These are phyloP conservation scores for Drosophila malerkotliana DNA, from an alignment of 1,140 invertebrate species.

Conservation along the genomic window DNA sequence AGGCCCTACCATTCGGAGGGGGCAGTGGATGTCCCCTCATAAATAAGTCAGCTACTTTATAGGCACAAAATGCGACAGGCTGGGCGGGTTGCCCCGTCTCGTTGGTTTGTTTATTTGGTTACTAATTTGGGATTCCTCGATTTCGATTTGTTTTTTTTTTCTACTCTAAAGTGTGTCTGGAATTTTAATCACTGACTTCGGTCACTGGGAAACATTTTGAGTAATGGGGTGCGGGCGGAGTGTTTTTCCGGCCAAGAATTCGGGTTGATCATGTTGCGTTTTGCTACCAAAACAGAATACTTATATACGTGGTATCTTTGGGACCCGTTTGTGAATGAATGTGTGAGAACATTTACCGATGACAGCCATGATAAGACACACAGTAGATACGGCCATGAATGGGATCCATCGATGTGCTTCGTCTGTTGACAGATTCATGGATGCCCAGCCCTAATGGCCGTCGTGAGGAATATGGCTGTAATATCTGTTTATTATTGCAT, in stretches of 20 bases:
- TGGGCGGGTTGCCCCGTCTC: slow-evolving; percentile 50
- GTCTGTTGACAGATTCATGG: slow-evolving; percentile 13
- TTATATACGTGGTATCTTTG: slow-evolving; percentile 1
- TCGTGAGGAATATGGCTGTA: slow-evolving; percentile 41
- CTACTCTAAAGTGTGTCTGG: slow-evolving; percentile 51
- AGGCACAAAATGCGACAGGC: slow-evolving; percentile 45
- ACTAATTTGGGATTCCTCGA: slow-evolving; percentile 78
- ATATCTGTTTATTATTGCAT: slow-evolving; percentile 67
- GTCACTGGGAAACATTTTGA: slow-evolving; percentile 67
- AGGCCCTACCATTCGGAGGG: slow-evolving; percentile 7
- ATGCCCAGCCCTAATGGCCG: slow-evolving; percentile 38
- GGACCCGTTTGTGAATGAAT: slow-evolving; percentile 66
- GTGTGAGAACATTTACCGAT: slow-evolving; percentile 71
- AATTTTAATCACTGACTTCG: slow-evolving; percentile 72
- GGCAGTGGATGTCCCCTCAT: slow-evolving; percentile 63
- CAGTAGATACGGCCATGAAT: slow-evolving; percentile 52
- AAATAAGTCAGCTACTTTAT: slow-evolving; percentile 77
- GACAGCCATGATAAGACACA: slow-evolving; percentile 48
- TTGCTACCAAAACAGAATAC: slow-evolving; percentile 14
- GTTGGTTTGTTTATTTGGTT: slow-evolving; percentile 79
- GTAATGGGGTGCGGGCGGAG: slow-evolving; percentile 71
- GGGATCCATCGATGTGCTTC: slow-evolving; percentile 21
- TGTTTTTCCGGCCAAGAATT: slow-evolving; percentile 46
- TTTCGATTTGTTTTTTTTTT: slow-evolving; percentile 35
- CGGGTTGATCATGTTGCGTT: slow-evolving; percentile 44